These are phyloP conservation scores for Bradypus variegatus DNA, from an alignment of 2,797 vertebrate genomes.

Conservation along the genomic window DNA sequence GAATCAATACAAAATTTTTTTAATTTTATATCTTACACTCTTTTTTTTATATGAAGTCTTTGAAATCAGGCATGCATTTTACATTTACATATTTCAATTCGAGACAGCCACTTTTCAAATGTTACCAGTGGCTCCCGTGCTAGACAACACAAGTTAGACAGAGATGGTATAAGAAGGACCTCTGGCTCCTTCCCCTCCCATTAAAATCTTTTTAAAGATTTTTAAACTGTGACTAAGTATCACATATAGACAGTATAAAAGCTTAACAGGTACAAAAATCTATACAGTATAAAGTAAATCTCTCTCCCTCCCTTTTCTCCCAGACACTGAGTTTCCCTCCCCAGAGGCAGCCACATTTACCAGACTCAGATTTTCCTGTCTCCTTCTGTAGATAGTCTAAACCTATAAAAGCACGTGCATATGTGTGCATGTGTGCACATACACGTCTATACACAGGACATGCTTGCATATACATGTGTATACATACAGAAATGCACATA, in stretches of 20 bases:
- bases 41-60: background rate
- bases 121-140: rapidly evolving
- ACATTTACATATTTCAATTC: background rate
- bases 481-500: too few species aligned
- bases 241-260: background rate
- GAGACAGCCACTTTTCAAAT: background rate
- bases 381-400: background rate
- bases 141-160: background rate
- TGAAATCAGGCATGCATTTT: background rate
- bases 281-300: rapidly evolving
- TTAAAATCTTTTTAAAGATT: background rate
- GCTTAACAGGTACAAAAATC: background rate
- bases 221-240: background rate
- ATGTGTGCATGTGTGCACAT: rapidly evolving
- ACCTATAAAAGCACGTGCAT: background rate
- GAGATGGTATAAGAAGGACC: background rate
- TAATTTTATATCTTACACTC: background rate
- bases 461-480: too few species aligned
- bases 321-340: too few species aligned
- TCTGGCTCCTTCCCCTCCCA: background rate
- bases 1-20: background rate
- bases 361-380: background rate
- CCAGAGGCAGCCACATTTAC: background rate
- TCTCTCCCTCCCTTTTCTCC: too few species aligned
- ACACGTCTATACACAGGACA: too few species aligned